Base-by-base conservation (phyloP, 2,888 invertebrate species). In the Tachina grossa region DNA sequence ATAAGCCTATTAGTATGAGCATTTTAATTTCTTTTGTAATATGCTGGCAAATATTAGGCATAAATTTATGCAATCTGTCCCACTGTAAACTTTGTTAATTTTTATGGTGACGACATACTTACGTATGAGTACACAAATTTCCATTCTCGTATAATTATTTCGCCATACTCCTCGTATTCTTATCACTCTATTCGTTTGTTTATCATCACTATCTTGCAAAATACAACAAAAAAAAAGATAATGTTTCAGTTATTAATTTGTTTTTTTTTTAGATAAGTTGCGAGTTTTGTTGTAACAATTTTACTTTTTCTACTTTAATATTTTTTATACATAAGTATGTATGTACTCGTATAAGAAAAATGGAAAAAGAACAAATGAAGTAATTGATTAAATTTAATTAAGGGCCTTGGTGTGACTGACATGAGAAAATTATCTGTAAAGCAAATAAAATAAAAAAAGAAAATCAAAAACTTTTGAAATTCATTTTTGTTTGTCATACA, bases 191-290 rank as follows among this genome's bases (percentile, higher is more conserved):
- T 41, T 69, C 49, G 53, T 66, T 49, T 66, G 22, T 65, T 47
- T 72, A 14, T 49, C 49, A 74, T 80, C 76, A 80, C 53, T 81
- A 75, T 86, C 74, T 86, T 81, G 81, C 83, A 84, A 86, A 86
- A 81, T 84, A 76, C 41, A 82, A 31, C 31, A 2, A 31, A 31
- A 41, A 31, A 19, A 49, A 43, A 69, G 39, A 68, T 47, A 53
- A 53, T 10, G 19, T 45, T 57, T 55, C 53, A 39, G 11, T 47
- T 1, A 19, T 14, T 55, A 43, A 49, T 45, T 31, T 49, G 13
- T 71, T n/a, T 43, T 69, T 77, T 59, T 69, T 77, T 53, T n/a
- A 75, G 84, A 86, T 84, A 84, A 77, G 75, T 16, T 41, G 22
- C 59, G 43, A 3, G 41, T 47, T 74, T 77, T 45, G 59, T 55